phyloP scores from a whole-genome alignment of 2,888 invertebrate species.

The Nyleta sp. region DNA sequence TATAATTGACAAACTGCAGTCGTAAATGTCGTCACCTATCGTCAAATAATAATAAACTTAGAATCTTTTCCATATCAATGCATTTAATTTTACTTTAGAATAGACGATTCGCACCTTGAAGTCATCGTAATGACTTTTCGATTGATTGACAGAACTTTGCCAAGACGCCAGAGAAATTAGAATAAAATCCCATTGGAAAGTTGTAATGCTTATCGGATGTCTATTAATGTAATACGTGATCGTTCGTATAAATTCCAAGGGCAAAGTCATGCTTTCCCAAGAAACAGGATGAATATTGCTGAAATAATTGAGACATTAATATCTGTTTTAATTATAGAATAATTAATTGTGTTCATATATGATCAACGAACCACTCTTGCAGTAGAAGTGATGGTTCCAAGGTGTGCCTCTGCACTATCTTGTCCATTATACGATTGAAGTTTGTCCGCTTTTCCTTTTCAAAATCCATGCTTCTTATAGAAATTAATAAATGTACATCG shows the following conservation, averaged over 20 bases:
- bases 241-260: constrained; percentile 75
- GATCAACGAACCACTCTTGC: constrained; percentile 70
- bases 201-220: constrained; percentile 75
- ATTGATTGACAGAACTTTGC: constrained; percentile 84
- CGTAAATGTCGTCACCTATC: constrained; percentile 78
- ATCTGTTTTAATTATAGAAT: too few species aligned
- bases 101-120: too few species aligned
- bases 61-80: too few species aligned
- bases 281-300: constrained; percentile 71
- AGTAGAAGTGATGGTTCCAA: constrained; percentile 68
- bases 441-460: constrained; percentile 45
- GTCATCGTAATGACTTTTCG: constrained; percentile 80
- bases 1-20: constrained; percentile 84
- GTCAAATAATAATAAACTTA: not conserved
- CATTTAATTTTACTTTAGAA: too few species aligned
- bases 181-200: constrained; percentile 89
- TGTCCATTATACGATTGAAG: constrained; percentile 68
- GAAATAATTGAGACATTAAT: constrained; percentile 27
- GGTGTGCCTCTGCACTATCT: constrained; percentile 69
- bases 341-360: too few species aligned
- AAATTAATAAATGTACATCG: constrained; percentile 70
- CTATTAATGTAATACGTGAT: constrained; percentile 70
- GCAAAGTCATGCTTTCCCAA: constrained; percentile 72
- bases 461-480: constrained; percentile 68
- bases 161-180: constrained; percentile 88